These are phyloP conservation scores for Ceratina calcarata DNA, from an alignment of 1,140 invertebrate genomes.

Conservation along the genomic window DNA sequence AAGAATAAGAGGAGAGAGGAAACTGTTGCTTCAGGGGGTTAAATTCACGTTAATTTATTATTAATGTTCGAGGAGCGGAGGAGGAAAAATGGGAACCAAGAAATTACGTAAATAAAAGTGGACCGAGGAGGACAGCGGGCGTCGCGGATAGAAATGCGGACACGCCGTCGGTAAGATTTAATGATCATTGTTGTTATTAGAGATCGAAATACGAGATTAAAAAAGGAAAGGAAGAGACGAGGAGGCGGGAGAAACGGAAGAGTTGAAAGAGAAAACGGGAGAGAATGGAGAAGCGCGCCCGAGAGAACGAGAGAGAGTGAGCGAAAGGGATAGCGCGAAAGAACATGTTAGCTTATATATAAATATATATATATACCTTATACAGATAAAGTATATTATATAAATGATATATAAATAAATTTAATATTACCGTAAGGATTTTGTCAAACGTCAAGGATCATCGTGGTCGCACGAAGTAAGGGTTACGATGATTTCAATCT, in stretches of 20 bases:
- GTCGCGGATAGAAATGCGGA: constrained; percentile 5
- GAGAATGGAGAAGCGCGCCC: constrained; percentile 24
- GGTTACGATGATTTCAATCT: constrained; percentile 47
- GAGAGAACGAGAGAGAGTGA: constrained; percentile 19
- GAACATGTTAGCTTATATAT: constrained; percentile 55
- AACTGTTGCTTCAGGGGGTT: constrained; percentile 46
- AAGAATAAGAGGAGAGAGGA: constrained; percentile 15
- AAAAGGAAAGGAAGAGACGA: not conserved
- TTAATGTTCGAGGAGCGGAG: not conserved
- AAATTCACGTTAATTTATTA: constrained; percentile 23
- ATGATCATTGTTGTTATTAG: constrained; percentile 63
- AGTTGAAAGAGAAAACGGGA: not conserved
- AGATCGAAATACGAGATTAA: constrained; percentile 44
- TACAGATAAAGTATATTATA: constrained; percentile 62
- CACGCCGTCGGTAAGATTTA: constrained; percentile 47
- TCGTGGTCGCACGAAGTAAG: constrained; percentile 14
- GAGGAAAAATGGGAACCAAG: not conserved
- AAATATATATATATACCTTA: constrained; percentile 39
- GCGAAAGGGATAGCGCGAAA: constrained; percentile 32
- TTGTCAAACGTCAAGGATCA: constrained; percentile 57
- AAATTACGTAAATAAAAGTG: constrained; percentile 18
- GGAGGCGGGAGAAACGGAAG: constrained; percentile 5
- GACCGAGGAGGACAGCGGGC: not conserved
- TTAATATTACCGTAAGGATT: constrained; percentile 62
- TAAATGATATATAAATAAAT: constrained; percentile 64